Conservation (phyloP, 2,113 vertebrate species). For the Erpornis zantholeuca region DNA sequence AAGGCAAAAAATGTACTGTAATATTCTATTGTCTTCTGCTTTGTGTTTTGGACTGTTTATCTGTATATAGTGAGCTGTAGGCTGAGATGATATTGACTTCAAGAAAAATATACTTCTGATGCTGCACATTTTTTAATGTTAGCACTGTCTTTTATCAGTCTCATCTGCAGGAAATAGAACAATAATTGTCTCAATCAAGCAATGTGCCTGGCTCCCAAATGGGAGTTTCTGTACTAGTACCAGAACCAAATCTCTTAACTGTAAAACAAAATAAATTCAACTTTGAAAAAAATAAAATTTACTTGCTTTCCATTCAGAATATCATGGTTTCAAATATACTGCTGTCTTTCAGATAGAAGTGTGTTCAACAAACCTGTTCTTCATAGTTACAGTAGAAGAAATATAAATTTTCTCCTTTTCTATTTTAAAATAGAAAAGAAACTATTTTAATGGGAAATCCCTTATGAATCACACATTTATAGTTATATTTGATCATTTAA, state of each 20-base stretch:
- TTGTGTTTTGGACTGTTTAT: not conserved
- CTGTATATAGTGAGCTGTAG: not conserved
- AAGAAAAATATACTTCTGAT: not conserved
- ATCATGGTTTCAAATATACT: not conserved
- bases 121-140: not conserved
- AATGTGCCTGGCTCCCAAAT: not conserved
- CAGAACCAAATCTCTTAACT: not conserved
- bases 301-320: not conserved
- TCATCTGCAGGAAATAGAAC: not conserved
- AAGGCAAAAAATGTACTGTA: not conserved
- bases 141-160: not conserved
- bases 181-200: not conserved
- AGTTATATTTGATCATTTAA: not conserved
- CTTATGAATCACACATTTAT: not conserved
- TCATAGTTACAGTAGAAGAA: not conserved
- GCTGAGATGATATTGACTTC: not conserved
- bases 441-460: not conserved
- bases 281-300: not conserved
- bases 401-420: not conserved
- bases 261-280: not conserved
- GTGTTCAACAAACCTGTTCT: not conserved
- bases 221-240: not conserved
- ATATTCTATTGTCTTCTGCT: not conserved
- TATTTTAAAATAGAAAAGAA: not conserved
- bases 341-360: not conserved